Evolutionary conservation across 2,797 vertebrate genomes (phyloP), one percentile per base, ranked within the genome.

Genomic region (Hippoglossus hippoglossus): DNA sequence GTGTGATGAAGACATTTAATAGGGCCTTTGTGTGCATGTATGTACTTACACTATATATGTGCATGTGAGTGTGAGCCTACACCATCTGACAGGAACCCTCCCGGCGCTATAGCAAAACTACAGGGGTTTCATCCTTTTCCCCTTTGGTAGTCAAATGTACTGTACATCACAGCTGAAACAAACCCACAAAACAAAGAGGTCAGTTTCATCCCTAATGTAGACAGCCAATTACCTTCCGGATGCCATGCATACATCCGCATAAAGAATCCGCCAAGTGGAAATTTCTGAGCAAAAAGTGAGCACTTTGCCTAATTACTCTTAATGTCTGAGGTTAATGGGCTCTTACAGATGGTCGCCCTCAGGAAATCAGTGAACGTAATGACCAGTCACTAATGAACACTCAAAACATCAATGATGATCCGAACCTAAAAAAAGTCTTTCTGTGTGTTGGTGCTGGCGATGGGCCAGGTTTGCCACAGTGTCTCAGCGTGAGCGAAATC

Each of bases 331-430:
- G 89, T 90, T 92, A 94, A 93, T 92, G 92, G 90, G 49, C 80
- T 86, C 81, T 80, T 73, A 79, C 47, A 63, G 83, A 87, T 59
- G 71, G 75, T 0, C 57, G 81, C 86, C 79, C 79, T 66, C 71
- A 77, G 91, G 86, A 92, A 90, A 94, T 94, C 91, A 79, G 92
- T 91, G 77, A 87, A 80, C 64, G 75, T 91, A 94, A 94, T 94
- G 94, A 93, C 85, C 87, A 87, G 87, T 88, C 83, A 84, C 93
- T 94, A 94, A 94, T 94, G 92, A 94, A 84, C 31, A 44, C 84
- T 79, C 64, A 66, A 91, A 91, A 90, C 82, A 79, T 93, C 92
- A 80, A 93, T 93, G 84, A 86, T 63, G 82, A 81, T 61, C 56
- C 85, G 74, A 68, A 15, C 60, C 76, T 75, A 67, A 49, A 49